A percentile compares a stretch with the other conserved stretches of the same genome.
Evolutionary conservation across 30 jellyfish, hydroid and myxozoan species (phyloP).

Genomic region (Aurelia sp.): DNA sequence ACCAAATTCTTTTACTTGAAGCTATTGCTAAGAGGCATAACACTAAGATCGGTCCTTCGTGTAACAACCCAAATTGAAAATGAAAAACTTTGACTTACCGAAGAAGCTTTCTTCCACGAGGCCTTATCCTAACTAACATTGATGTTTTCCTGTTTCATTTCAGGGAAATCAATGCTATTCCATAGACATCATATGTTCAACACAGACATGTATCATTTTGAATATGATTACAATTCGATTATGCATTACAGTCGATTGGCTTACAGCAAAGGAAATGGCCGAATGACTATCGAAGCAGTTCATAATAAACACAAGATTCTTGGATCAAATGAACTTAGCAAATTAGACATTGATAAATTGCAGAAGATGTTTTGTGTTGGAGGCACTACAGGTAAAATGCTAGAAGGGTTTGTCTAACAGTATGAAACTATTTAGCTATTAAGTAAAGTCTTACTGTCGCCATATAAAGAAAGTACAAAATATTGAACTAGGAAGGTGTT

Average conservation of each 20-base stretch:
- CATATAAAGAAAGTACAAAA: too few species aligned
- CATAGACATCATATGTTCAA: constrained; percentile 40
- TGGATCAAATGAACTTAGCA: constrained; percentile 34
- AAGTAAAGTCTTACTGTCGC: too few species aligned
- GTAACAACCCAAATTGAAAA: too few species aligned
- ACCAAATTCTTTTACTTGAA: too few species aligned
- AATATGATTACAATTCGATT: constrained; percentile 40
- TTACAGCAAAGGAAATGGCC: not conserved
- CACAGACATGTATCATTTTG: constrained; percentile 28
- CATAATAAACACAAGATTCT: constrained; percentile 33
- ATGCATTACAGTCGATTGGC: constrained; percentile 19
- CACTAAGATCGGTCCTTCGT: too few species aligned
- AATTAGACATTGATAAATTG: constrained; percentile 37
- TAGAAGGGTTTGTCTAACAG: too few species aligned
- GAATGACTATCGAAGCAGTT: constrained; percentile 25
- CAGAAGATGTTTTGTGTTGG: constrained; percentile 43
- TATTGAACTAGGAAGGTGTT: too few species aligned
- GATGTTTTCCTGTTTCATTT: not conserved
- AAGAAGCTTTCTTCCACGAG: too few species aligned
- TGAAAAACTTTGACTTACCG: not conserved
- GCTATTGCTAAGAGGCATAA: too few species aligned
- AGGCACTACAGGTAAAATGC: too few species aligned
- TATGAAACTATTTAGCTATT: too few species aligned
- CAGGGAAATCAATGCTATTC: constrained; percentile 30
- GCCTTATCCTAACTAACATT: not conserved